phyloP scores from a whole-genome alignment of 2,888 invertebrate genomes.

The Lepidonotus clava region DNA sequence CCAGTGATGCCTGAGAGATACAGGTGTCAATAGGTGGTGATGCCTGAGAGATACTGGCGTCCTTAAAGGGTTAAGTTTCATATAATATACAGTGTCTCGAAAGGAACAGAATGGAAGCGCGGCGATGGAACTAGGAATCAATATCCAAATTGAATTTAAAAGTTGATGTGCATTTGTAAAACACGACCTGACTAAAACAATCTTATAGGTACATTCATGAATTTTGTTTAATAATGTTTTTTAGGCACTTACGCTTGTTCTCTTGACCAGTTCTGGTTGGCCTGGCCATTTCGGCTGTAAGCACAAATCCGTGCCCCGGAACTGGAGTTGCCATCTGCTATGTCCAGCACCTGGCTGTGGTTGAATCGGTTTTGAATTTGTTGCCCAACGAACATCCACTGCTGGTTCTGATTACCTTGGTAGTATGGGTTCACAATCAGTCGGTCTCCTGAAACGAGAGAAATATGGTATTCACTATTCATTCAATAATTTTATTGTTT shows the following conservation, averaged over 20 bases:
- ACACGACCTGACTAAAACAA: too few relatives aligned
- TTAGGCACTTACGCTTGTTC: not conserved
- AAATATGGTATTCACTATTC: not conserved
- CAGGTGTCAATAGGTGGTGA: too few relatives aligned
- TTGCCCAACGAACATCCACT: slow-evolving; percentile 56
- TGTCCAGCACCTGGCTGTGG: slow-evolving; percentile 59
- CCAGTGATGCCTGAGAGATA: too few relatives aligned
- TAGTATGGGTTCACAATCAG: slow-evolving; percentile 56
- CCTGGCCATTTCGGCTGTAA: not conserved
- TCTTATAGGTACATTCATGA: too few relatives aligned
- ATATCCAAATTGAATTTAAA: too few relatives aligned
- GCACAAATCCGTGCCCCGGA: slow-evolving; percentile 16
- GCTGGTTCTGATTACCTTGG: slow-evolving; percentile 50
- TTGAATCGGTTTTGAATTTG: slow-evolving; percentile 57
- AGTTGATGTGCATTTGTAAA: too few relatives aligned
- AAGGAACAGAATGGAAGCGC: too few relatives aligned
- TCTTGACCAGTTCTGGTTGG: not conserved
- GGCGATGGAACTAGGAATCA: too few relatives aligned
- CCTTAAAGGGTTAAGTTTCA: too few relatives aligned
- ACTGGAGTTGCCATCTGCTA: slow-evolving; percentile 17
- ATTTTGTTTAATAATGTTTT: too few relatives aligned
- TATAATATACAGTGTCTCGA: too few relatives aligned
- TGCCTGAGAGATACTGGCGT: too few relatives aligned
- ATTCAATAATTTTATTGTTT: not conserved
- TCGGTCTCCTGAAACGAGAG: slow-evolving; percentile 46